A percentile compares a stretch with the other conserved stretches of the same genome.
Evolutionary conservation across 1,140 invertebrate species (phyloP).

Genomic region (Cyrtorhinus lividipennis): DNA sequence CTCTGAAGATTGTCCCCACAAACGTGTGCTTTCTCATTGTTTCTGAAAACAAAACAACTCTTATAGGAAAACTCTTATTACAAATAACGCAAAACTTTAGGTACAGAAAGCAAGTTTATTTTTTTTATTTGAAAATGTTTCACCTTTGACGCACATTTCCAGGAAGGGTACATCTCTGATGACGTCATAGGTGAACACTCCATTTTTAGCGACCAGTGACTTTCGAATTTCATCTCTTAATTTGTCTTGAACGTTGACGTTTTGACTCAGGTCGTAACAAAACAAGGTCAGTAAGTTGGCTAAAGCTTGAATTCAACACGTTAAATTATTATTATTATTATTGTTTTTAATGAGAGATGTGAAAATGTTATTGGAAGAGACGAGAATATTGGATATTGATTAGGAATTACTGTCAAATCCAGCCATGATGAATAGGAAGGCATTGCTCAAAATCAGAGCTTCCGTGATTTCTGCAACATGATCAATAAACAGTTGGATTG

Average conservation of each 20-base stretch:
- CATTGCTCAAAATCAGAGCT: neutral
- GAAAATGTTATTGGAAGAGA: no score
- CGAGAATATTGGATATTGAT: no score
- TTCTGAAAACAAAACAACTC: neutral
- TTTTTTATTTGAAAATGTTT: no score
- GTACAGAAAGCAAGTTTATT: no score
- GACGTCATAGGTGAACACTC: neutral
- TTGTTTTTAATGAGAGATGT: no score
- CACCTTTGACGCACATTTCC: constrained; percentile 8
- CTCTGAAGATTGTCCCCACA: neutral
- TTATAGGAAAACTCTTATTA: neutral
- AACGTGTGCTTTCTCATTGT: neutral
- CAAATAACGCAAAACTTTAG: no score
- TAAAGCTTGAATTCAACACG: neutral
- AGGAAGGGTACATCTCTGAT: neutral
- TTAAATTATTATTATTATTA: no score
- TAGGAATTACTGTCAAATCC: neutral
- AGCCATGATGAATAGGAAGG: neutral
- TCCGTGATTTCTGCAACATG: constrained; percentile 5
- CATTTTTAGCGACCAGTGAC: neutral
- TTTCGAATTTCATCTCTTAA: neutral
- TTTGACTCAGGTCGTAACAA: neutral
- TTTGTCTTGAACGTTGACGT: neutral
- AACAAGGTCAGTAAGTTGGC: neutral
- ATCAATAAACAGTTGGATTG: neutral